Conservation (phyloP, 2,113 vertebrate species). For the Phoxinus phoxinus region DNA sequence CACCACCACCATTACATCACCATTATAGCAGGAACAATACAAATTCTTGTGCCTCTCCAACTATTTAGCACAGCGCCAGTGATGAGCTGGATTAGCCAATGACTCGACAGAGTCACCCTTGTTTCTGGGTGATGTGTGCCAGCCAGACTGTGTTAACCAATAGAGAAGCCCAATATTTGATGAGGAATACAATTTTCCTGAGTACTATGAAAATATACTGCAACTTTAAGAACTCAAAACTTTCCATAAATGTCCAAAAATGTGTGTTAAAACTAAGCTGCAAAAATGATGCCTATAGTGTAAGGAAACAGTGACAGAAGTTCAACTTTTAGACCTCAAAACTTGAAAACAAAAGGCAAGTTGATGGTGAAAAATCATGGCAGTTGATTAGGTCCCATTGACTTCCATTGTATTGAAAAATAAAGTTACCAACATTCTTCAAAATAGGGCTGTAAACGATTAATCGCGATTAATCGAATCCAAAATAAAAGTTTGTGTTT, state of each 20-base stretch:
- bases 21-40: constrained; percentile 13
- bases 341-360: too few species aligned
- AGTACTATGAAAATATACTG: neutral
- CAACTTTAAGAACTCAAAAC: constrained; percentile 3
- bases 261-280: neutral
- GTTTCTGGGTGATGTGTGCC: constrained; percentile 34
- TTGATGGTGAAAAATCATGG: too few species aligned
- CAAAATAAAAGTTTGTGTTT: too few species aligned
- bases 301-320: neutral
- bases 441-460: too few species aligned
- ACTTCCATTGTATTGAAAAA: too few species aligned
- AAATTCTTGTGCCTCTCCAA: constrained; percentile 7
- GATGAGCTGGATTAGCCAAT: constrained; percentile 33
- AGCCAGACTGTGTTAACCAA: neutral
- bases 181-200: neutral
- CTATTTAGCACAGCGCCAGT: constrained; percentile 10
- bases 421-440: too few species aligned
- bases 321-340: neutral
- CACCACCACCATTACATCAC: constrained; percentile 27
- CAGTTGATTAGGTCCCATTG: too few species aligned
- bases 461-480: too few species aligned
- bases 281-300: neutral
- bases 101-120: constrained; percentile 31
- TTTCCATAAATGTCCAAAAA: neutral
- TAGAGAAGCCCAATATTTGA: neutral